Evolutionary conservation across 2,888 invertebrate genomes (phyloP), one percentile per base, ranked within the genome.

Genomic region (Hemistola chrysoprasaria): DNA sequence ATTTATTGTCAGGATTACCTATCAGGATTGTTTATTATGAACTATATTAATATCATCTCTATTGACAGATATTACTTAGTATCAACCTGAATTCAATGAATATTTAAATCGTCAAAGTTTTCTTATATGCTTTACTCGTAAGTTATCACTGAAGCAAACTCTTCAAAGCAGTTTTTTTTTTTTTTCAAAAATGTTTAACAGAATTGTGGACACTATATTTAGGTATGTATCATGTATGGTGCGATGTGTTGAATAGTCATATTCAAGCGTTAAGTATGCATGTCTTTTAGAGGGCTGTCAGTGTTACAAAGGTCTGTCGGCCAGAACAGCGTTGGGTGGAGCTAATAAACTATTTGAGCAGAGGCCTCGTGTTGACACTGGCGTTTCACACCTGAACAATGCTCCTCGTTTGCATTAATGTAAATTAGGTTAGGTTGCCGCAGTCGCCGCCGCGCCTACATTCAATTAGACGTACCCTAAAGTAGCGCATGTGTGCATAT

Each of bases 371-470:
- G 87, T 88, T 88, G 87, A 88, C 87, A 88, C 86, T 86, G 78
- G 80, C 80, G 83, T 83, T 87, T 88, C 84, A 85, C 87, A 88
- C 87, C 86, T 86, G 87, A 86, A 87, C 87, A 88, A 87, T 86
- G 86, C 85, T 78, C 60, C 86, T 87, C 87, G 87, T 88, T 88
- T 87, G 83, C 87, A 87, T 88, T 86, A 86, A 87, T 88, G 86
- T 88, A 87, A 88, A 88, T 88, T 88, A 86, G 86, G 86, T 84
- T 85, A 87, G 81, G 80, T 67, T 71, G 75, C 73, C 62, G 63
- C 65, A 67, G 73, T 77, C 50, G 55, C 55, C 68, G 74, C 72
- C 71, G 78, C 83, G 80, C 85, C 86, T 83, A 84, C 85, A 67
- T 83, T 82, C 86, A 86, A 86, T 88, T 87, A 88, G 86, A 86